phyloP scores from a whole-genome alignment of 2,113 vertebrate genomes.

The Lutjanus erythropterus region DNA sequence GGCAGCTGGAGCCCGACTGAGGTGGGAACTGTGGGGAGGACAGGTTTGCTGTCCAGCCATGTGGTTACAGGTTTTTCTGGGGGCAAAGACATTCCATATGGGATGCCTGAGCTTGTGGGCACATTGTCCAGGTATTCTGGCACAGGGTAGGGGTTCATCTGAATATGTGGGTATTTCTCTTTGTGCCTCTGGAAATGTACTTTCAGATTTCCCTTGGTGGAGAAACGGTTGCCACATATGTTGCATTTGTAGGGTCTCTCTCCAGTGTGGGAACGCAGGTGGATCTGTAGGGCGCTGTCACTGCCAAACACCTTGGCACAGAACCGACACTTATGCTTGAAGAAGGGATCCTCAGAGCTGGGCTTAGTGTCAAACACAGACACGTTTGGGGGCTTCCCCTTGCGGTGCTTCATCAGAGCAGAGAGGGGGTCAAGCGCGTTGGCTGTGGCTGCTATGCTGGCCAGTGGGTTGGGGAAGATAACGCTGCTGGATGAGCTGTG shows the following conservation, averaged over 20 bases:
- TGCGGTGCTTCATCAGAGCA: constrained; percentile 97
- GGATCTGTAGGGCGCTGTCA: constrained; percentile 98
- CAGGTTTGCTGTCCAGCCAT: constrained; percentile 98
- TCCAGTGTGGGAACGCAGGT: constrained; percentile 97
- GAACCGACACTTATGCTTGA: constrained; percentile 99
- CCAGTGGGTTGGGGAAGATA: constrained; percentile 98
- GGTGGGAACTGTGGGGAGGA: constrained; percentile 90
- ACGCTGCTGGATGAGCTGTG: constrained; percentile 95
- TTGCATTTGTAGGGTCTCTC: constrained; percentile 99
- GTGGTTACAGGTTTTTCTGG: constrained; percentile 98
- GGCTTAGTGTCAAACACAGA: constrained; percentile 98
- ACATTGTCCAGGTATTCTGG: constrained; percentile 99
- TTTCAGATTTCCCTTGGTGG: constrained; percentile 98
- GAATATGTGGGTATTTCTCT: constrained; percentile 99
- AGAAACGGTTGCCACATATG: constrained; percentile 99
- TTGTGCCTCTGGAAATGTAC: constrained; percentile 99
- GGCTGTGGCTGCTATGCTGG: constrained; percentile 97
- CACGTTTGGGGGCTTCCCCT: constrained; percentile 98
- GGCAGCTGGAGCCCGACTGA: constrained; percentile 94
- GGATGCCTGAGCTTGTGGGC: constrained; percentile 98
- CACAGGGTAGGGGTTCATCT: constrained; percentile 99
- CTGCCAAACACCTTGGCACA: constrained; percentile 99
- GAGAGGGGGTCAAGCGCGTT: constrained; percentile 98
- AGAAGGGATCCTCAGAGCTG: constrained; percentile 97
- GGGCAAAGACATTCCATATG: constrained; percentile 98